Evolutionary conservation across 30 jellyfish, hydroid and myxozoan genomes (phyloP).

Genomic region (Sanderia malayensis): DNA sequence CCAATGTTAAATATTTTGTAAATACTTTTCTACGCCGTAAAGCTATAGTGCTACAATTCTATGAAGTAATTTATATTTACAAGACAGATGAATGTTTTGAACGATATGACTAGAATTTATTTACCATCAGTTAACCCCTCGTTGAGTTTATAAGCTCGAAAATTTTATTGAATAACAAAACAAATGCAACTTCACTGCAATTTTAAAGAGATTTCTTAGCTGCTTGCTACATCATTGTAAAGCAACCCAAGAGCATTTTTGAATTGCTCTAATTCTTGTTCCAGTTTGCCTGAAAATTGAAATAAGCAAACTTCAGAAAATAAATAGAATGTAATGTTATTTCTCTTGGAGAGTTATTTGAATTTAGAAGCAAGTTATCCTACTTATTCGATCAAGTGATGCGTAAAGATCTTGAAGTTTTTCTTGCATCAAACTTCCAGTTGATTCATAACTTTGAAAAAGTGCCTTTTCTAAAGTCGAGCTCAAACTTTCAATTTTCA

Average conservation of each 20-base stretch:
- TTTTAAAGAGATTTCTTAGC: not conserved
- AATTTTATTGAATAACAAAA: not conserved
- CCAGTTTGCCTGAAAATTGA: constrained; percentile 49
- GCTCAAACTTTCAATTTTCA: constrained; percentile 35
- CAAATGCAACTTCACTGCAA: not conserved
- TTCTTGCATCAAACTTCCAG: constrained; percentile 51
- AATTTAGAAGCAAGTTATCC: not conserved
- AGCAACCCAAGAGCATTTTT: constrained; percentile 50
- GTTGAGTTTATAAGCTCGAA: not conserved
- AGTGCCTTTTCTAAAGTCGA: constrained; percentile 50
- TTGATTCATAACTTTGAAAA: constrained; percentile 28
- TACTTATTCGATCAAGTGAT: constrained; percentile 55
- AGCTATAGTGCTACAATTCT: not conserved
- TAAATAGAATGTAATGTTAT: not conserved
- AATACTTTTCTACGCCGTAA: too few species aligned
- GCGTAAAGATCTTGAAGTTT: constrained; percentile 56
- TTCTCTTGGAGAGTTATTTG: not conserved
- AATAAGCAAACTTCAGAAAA: not conserved
- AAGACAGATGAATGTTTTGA: not conserved
- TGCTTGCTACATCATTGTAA: constrained; percentile 38
- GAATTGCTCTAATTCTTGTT: constrained; percentile 55
- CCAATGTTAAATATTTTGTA: too few species aligned
- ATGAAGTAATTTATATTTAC: too few species aligned
- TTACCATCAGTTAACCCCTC: not conserved
- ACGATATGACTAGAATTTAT: too few species aligned